Conservation (phyloP, 2,888 invertebrate species). For the Argyra leucocephala region DNA sequence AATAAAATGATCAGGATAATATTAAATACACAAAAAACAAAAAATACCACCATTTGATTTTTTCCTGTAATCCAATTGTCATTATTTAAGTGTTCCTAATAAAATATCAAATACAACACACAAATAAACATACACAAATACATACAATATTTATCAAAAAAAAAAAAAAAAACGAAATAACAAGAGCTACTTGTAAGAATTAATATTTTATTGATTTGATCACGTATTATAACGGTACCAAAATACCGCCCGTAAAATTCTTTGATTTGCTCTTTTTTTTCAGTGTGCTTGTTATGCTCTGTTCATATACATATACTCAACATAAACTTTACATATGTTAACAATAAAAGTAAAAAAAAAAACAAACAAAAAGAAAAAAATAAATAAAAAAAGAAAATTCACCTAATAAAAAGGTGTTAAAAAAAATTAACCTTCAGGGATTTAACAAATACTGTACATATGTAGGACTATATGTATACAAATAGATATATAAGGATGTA, state of each 20-base stretch:
- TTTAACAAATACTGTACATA: background rate
- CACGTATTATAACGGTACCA: background rate
- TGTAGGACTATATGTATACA: background rate
- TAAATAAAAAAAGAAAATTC: too few species aligned
- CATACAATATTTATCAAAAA: too few species aligned
- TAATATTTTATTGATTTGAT: constrained; percentile 6
- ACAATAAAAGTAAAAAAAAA: background rate
- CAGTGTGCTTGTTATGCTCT: too few species aligned
- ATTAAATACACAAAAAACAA: background rate
- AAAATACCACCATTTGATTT: background rate
- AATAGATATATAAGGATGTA: background rate
- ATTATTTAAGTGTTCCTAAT: background rate
- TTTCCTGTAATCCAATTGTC: background rate
- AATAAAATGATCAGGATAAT: background rate
- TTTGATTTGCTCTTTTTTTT: background rate
- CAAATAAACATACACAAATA: too few species aligned
- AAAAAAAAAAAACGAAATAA: too few species aligned
- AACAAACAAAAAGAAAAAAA: too few species aligned
- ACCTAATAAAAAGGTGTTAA: constrained; percentile 6
- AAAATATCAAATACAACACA: background rate
- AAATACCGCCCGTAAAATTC: background rate
- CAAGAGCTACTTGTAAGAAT: background rate
- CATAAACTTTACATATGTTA: background rate
- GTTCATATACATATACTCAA: background rate
- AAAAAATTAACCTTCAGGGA: background rate